Evolutionary conservation across 2,888 invertebrate genomes (phyloP).

Genomic region (Amblyjoppa fuscipennis): DNA sequence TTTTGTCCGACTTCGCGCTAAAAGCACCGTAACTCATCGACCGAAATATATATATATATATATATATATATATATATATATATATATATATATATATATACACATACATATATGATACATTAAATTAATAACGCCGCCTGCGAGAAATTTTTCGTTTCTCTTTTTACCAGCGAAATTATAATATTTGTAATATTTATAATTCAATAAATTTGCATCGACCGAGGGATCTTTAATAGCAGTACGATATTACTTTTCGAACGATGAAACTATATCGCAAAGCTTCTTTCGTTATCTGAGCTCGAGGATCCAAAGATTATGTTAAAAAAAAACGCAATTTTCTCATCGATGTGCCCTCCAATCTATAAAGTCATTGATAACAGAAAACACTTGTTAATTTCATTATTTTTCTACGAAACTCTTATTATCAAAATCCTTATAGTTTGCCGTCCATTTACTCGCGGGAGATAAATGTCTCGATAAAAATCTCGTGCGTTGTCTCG

Average conservation of each 20-base stretch:
- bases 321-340: not conserved
- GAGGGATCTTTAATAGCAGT: no score
- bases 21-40: conserved; percentile 49
- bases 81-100: not conserved
- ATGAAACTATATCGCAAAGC: no score
- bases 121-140: not conserved
- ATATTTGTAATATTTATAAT: no score
- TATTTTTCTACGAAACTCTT: not conserved
- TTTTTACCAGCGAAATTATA: no score
- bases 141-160: not conserved
- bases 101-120: not conserved
- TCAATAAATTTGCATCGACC: no score
- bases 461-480: conserved; percentile 49
- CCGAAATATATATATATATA: conserved; percentile 7
- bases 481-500: conserved; percentile 46
- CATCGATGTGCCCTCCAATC: not conserved
- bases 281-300: no score
- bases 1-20: conserved; percentile 36
- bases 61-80: no score
- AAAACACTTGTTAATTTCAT: not conserved
- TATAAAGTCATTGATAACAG: not conserved
- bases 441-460: conserved; percentile 36
- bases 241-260: no score
- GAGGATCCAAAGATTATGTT: no score
- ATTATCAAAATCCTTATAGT: conserved; percentile 43